A percentile compares a stretch with the other conserved stretches of the same genome.
phyloP scores from a whole-genome alignment of 2,888 invertebrate genomes.

The Melikaiella ostensackeni region DNA sequence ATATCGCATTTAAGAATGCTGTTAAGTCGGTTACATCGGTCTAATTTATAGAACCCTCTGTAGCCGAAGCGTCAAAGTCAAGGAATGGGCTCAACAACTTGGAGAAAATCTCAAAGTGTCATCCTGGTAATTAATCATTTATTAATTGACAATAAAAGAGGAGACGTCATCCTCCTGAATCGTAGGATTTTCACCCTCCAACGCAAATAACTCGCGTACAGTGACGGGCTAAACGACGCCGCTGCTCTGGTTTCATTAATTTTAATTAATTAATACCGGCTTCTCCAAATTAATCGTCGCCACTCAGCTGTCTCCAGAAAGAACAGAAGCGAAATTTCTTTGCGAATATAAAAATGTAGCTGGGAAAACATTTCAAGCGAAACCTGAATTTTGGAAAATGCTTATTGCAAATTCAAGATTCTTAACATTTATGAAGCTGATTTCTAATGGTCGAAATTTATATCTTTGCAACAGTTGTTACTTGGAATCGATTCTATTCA shows the following conservation, averaged over 20 bases:
- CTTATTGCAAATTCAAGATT: too few relatives aligned
- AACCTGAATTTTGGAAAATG: too few relatives aligned
- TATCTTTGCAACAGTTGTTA: neutral
- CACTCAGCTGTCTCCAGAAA: neutral
- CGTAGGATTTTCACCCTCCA: slow-evolving; percentile 60
- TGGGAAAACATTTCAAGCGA: too few relatives aligned
- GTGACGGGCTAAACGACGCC: slow-evolving; percentile 51
- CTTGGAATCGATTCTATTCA: neutral
- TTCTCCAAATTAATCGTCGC: slow-evolving; percentile 47
- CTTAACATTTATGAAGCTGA: too few relatives aligned
- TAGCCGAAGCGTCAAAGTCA: slow-evolving; percentile 45
- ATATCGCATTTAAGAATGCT: slow-evolving; percentile 10
- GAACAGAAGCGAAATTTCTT: neutral
- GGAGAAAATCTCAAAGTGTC: slow-evolving; percentile 68
- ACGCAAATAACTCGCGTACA: slow-evolving; percentile 50
- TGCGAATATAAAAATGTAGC: too few relatives aligned
- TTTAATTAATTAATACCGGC: slow-evolving; percentile 70
- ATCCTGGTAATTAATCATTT: slow-evolving; percentile 72
- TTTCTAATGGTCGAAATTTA: neutral
- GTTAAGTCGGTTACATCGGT: slow-evolving; percentile 48
- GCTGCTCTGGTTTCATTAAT: slow-evolving; percentile 63
- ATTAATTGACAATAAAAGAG: slow-evolving; percentile 74
- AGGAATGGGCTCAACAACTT: slow-evolving; percentile 49
- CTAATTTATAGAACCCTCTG: slow-evolving; percentile 55
- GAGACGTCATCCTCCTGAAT: slow-evolving; percentile 68